These are phyloP conservation scores for Pocillopora verrucosa DNA, from an alignment of 64 coral and sea anemone genomes.

Conservation along the genomic window DNA sequence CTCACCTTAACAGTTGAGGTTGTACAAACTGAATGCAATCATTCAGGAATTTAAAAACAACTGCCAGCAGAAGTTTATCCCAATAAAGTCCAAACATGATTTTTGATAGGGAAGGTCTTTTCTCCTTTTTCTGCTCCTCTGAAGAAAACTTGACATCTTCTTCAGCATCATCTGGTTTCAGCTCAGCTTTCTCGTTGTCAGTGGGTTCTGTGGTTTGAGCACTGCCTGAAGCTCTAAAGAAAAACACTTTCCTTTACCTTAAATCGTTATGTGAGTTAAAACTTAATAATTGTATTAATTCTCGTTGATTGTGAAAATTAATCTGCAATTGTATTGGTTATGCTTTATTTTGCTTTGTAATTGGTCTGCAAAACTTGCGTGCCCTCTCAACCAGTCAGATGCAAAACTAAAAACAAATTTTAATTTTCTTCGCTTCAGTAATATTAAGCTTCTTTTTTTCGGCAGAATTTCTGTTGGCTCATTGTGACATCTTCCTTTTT, in stretches of 20 bases:
- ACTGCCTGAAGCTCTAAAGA: not conserved
- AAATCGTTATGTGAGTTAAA: no score
- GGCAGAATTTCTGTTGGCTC: no score
- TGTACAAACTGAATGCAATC: conserved; percentile 79
- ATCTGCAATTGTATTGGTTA: no score
- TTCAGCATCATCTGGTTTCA: conserved; percentile 53
- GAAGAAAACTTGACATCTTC: conserved; percentile 78
- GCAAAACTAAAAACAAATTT: no score
- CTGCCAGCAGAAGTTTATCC: conserved; percentile 50
- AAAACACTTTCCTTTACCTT: not conserved
- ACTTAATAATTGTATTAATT: no score
- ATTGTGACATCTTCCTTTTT: no score
- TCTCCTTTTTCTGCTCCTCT: conserved; percentile 30
- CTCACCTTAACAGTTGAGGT: conserved; percentile 55
- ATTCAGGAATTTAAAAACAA: conserved; percentile 48
- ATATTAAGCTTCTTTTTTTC: no score
- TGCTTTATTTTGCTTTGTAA: no score
- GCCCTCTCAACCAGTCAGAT: no score
- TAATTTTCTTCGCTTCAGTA: no score
- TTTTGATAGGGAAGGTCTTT: conserved; percentile 62
- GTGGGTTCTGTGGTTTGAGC: conserved; percentile 17
- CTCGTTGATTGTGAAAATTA: not conserved
- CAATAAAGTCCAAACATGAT: conserved; percentile 57
- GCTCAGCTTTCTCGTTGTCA: conserved; percentile 52
- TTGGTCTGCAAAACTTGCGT: no score